A percentile compares a stretch with the other conserved stretches of the same genome.
phyloP scores from a whole-genome alignment of 2,797 vertebrate species.

The Spheniscus humboldti region DNA sequence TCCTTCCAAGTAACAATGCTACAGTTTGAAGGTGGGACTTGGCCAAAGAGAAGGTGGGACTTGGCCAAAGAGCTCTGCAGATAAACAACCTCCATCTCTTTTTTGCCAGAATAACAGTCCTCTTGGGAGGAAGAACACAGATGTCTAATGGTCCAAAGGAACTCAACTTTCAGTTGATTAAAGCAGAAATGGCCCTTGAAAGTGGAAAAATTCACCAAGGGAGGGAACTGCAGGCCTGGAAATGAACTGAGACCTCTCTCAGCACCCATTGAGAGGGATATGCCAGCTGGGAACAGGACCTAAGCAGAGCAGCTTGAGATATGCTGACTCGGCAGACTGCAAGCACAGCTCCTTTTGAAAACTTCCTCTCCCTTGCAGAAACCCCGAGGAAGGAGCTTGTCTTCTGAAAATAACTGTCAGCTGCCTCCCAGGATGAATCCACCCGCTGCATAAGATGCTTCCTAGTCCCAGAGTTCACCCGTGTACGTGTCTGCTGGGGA shows the following conservation, averaged over 20 bases:
- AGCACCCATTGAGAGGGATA: neutral
- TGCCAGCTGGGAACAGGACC: neutral
- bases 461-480: neutral
- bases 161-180: neutral
- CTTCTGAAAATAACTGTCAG: neutral
- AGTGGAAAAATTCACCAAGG: neutral
- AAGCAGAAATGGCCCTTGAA: neutral
- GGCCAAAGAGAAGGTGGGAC: constrained; percentile 6
- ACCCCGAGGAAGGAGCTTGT: neutral
- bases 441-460: fast-evolving
- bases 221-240: neutral
- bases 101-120: neutral
- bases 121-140: constrained; percentile 18
- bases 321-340: neutral
- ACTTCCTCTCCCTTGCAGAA: neutral
- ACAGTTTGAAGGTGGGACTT: neutral
- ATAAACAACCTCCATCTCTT: neutral
- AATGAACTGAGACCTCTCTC: neutral
- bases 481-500: neutral
- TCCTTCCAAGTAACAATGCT: constrained; percentile 36
- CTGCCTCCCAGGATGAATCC: neutral
- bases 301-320: neutral
- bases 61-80: constrained; percentile 7
- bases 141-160: neutral
- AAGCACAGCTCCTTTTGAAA: neutral